Base-by-base conservation (phyloP, 1,140 invertebrate genomes). In the Schlechtendalia chinensis region DNA sequence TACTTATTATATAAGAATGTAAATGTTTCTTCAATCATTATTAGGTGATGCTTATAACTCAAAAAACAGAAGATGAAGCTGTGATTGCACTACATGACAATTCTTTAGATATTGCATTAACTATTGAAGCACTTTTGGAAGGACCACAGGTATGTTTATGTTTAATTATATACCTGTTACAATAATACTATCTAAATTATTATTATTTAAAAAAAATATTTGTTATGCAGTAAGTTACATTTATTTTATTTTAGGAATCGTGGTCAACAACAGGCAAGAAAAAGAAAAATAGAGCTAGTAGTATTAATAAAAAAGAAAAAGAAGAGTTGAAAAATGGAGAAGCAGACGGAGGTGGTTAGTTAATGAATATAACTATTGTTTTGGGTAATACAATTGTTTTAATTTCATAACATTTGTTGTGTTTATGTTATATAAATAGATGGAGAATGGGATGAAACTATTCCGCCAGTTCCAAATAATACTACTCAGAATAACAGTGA, bases 261-360 rank as follows among this genome's bases (percentile, higher is more conserved):
- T 94, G 92, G 93, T 90, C 91, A 84, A 92, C 90, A 74, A 90
- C 89, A 27, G 88, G 93, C 32, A 95, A 95, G 86, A 96, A 95
- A 87, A 94, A 94, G 87, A 96, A 94, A 87, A 81, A 81, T 50
- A 47, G 74, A 92, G 90, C 84, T 89, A 90, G 81, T 29, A 81
- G 58, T 32, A 82, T 82, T 16, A 82, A 83, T 45, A 81, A 75
- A 58, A 82, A 82, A 59, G 81, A 82, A 16, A 77, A 59, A 79
- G 74, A 83, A 71, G 67, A 83, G 81, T n/a, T 82, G 89, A 90
- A 83, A 80, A 82, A 63, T 2, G 75, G 75, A 47, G 75, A 79
- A 24, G 45, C 12, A 32, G 75, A 79, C 29, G 58, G 72, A 39
- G 71, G 54, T 77, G 8, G 14, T 39, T 56, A 74, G n/a, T 56